Evolutionary conservation across 2,797 vertebrate species (phyloP), one percentile per base, ranked within the genome.

Genomic region (Clarias pachynema): DNA sequence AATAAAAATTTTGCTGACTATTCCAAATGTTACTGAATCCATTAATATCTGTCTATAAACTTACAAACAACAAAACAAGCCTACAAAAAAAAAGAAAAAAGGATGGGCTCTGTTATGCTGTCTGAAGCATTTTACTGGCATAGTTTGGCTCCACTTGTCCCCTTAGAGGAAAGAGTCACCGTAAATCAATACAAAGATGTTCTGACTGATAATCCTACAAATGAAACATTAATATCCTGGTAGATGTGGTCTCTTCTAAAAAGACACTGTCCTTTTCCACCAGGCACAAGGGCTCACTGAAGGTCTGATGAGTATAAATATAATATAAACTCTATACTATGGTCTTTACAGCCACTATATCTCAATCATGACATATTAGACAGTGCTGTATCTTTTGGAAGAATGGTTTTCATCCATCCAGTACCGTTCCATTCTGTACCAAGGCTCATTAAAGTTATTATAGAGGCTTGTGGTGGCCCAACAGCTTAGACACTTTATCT

Each of bases 131-230:
- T 74, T 56, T 74, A 53, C 70, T 29, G 24, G 7, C n/a, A 57
- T 57, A 31, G 73, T 75, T 75, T 75, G 49, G 18, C 72, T 74
- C 69, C 37, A 44, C 10, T 74, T 53, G 24, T 49, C 44, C 5
- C 69, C 49, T 29, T 22, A 34, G 29, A 59, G 53, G 5, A 5
- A 77, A 57, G 18, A 34, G 29, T 34, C 26, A 77, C 74, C 9
- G 5, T 29, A 74, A 53, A 74, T 74, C 72, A 74, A 74, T 74
- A 74, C 72, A 77, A 59, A 77, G 9, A 59, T 59, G 59, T 34
- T 34, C 9, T 59, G 29, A 22, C 74, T 22, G 29, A 59, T 59
- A 18, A 59, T 56, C 26, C 49, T 56, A 57, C 31, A n/a, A n/a
- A 56, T 57, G 16, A 56, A 75, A 49, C 49, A 56, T 56, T 75